Percentiles rank a stretch among this genome's conserved stretches.
These are phyloP conservation scores for Rhodeus uyekii DNA, from an alignment of 2,797 vertebrate species.

Conservation along the genomic window DNA sequence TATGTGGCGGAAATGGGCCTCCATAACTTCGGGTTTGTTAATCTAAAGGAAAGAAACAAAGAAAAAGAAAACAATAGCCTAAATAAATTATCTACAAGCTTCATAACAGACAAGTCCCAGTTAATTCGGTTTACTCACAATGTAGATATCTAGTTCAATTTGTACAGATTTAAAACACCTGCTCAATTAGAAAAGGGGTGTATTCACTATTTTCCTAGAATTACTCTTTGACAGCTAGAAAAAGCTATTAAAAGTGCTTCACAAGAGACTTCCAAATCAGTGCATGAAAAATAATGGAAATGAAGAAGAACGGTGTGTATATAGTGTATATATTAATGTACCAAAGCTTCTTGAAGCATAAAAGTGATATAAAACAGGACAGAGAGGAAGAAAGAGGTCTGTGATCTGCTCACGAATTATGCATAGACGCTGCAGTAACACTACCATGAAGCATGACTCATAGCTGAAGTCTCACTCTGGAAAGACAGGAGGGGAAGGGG, in stretches of 20 bases:
- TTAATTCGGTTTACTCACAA: conserved; percentile 6
- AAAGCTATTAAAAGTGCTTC: neutral
- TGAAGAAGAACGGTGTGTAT: neutral
- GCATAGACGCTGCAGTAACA: conserved; percentile 70
- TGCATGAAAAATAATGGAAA: neutral
- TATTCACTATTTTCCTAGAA: neutral
- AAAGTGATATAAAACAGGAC: neutral
- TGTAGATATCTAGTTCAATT: neutral
- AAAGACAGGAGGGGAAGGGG: conserved; percentile 22
- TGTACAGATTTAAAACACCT: neutral
- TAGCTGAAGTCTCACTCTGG: conserved; percentile 62
- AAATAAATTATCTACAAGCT: neutral
- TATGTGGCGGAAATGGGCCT: neutral
- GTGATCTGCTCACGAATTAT: conserved; percentile 61
- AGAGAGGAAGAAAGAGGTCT: neutral
- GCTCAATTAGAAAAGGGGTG: neutral
- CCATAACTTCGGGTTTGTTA: neutral
- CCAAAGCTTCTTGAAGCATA: neutral
- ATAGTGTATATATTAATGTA: neutral
- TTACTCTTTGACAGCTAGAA: neutral
- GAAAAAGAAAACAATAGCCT: neutral
- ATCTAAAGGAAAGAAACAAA: neutral
- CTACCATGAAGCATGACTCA: conserved; percentile 75
- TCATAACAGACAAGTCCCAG: neutral
- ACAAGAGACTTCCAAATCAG: neutral